Conservation (phyloP, 2,113 vertebrate genomes). For the Recurvirostra avosetta region DNA sequence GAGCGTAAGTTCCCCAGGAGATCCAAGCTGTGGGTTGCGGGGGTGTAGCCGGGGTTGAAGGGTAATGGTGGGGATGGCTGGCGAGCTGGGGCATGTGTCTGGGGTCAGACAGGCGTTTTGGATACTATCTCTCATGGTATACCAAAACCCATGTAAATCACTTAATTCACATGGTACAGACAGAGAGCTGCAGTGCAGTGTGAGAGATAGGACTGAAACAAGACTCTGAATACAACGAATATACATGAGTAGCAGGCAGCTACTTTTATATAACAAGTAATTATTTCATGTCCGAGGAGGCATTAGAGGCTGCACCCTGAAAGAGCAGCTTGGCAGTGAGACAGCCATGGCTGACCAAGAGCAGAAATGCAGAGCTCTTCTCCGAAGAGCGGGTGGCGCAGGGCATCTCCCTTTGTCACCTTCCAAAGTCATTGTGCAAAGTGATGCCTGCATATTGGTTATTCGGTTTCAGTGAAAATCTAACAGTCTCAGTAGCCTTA, state of each 20-base stretch:
- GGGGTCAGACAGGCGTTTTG: background rate
- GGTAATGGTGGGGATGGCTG: background rate
- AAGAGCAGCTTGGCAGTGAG: background rate
- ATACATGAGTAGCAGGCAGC: background rate
- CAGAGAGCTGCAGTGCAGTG: background rate
- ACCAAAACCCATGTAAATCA: background rate
- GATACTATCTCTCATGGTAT: background rate
- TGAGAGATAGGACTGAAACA: background rate
- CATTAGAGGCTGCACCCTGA: background rate
- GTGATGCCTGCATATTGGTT: background rate
- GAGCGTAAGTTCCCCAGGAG: background rate
- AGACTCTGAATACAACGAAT: background rate
- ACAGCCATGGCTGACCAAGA: background rate
- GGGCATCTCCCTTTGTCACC: background rate
- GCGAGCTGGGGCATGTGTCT: rapidly evolving
- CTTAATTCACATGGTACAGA: background rate
- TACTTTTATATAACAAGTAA: background rate
- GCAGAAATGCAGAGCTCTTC: background rate
- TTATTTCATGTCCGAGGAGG: background rate
- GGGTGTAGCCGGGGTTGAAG: background rate
- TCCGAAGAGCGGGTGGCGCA: rapidly evolving
- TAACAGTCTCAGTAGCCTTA: background rate
- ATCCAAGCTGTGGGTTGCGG: rapidly evolving
- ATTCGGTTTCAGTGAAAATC: background rate
- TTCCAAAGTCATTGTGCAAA: background rate